phyloP scores from a whole-genome alignment of 1,140 invertebrate genomes.

The Lanistes nyassanus region DNA sequence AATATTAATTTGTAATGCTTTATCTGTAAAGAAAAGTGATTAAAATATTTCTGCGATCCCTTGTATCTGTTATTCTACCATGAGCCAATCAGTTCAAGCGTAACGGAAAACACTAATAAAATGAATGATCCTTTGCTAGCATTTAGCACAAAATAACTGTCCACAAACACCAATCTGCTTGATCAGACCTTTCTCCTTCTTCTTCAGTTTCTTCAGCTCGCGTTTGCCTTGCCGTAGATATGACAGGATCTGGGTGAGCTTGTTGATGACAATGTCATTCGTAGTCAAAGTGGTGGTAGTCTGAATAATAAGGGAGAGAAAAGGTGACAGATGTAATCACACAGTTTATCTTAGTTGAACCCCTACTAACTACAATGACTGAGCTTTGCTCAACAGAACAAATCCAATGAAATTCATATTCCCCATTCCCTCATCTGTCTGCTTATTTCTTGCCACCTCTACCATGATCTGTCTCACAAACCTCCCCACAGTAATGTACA shows the following conservation, averaged over 20 bases:
- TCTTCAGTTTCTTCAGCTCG: constrained; percentile 67
- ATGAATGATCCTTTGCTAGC: neutral
- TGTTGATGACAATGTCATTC: constrained; percentile 96
- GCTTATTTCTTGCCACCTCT: too few species aligned
- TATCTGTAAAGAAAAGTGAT: neutral
- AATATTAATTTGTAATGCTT: neutral
- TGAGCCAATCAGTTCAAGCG: too few species aligned
- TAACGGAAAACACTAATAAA: too few species aligned
- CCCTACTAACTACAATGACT: neutral
- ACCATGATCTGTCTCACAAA: too few species aligned
- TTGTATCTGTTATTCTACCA: neutral
- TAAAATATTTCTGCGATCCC: neutral
- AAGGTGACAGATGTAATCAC: neutral
- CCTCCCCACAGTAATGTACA: too few species aligned
- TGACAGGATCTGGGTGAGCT: constrained; percentile 95
- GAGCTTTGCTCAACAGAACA: neutral
- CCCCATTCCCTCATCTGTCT: too few species aligned
- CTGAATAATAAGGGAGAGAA: constrained; percentile 69
- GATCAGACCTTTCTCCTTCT: constrained; percentile 56
- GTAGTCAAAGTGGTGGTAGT: constrained; percentile 85
- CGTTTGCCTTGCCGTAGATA: constrained; percentile 78
- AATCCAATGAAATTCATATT: rapidly evolving
- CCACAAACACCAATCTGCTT: neutral
- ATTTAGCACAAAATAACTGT: neutral
- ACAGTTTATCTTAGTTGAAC: neutral